Percentiles rank a stretch among this genome's conserved stretches.
These are phyloP conservation scores for Zaprionus lachaisei DNA, from an alignment of 1,140 invertebrate species.

Conservation along the genomic window DNA sequence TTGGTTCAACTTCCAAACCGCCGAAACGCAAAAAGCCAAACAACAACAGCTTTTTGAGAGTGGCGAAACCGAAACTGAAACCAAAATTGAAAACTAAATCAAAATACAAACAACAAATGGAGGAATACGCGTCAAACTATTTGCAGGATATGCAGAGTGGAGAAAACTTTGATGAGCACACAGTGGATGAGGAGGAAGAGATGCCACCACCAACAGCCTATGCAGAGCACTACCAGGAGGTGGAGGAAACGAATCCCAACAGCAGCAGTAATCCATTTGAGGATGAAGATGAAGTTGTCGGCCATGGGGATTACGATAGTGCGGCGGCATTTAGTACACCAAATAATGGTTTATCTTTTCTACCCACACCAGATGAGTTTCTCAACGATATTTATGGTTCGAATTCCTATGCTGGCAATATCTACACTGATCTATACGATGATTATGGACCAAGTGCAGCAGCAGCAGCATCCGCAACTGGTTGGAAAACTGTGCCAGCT, in stretches of 20 bases:
- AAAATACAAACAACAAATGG: conserved; percentile 1
- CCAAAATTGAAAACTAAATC: conserved; percentile 6
- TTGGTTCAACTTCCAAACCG: conserved; percentile 24
- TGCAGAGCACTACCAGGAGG: conserved; percentile 9
- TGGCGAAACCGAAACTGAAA: not conserved
- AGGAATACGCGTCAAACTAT: conserved; percentile 18
- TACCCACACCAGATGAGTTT: conserved; percentile 64
- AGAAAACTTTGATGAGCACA: conserved; percentile 54
- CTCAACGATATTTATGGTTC: conserved; percentile 19
- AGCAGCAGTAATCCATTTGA: conserved; percentile 30
- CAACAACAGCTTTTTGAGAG: not conserved
- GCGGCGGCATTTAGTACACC: conserved; percentile 62
- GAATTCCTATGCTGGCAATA: conserved; percentile 9
- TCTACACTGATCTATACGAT: conserved; percentile 47
- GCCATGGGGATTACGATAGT: conserved; percentile 42
- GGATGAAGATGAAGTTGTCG: conserved; percentile 15
- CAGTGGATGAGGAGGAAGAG: conserved; percentile 38
- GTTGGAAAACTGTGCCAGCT: not conserved
- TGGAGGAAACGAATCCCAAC: not conserved
- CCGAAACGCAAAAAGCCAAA: conserved; percentile 62
- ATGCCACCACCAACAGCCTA: not conserved
- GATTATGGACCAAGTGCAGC: conserved; percentile 30
- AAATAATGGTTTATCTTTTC: conserved; percentile 43
- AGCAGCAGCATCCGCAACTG: not conserved
- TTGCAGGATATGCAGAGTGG: conserved; percentile 15